A percentile compares a stretch with the other conserved stretches of the same genome.
Conservation (phyloP, 1,140 invertebrate genomes). For the Pseudobourletiella spinata region DNA sequence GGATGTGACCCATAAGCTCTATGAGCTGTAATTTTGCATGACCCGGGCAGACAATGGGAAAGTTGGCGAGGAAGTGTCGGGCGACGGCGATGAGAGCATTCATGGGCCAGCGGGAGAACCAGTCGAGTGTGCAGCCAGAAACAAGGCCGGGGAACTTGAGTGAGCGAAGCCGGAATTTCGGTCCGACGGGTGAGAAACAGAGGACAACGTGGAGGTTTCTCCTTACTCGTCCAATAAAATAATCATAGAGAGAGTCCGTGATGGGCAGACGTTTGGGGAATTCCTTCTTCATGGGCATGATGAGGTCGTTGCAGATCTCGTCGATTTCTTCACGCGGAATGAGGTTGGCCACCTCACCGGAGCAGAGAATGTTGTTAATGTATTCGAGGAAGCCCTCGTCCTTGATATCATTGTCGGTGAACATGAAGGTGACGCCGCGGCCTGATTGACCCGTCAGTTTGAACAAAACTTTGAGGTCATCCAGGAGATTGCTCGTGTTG, state of each 20-base stretch:
- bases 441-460: conserved; percentile 56
- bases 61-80: conserved; percentile 61
- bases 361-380: conserved; percentile 78
- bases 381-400: conserved; percentile 82
- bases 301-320: conserved; percentile 66
- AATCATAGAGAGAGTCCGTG: conserved; percentile 75
- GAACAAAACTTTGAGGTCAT: conserved; percentile 75
- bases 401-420: conserved; percentile 87
- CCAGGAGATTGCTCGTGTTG: conserved; percentile 69
- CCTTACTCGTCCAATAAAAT: conserved; percentile 65
- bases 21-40: conserved; percentile 66
- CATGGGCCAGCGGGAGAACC: conserved; percentile 79
- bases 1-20: conserved; percentile 68
- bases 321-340: conserved; percentile 77
- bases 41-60: conserved; percentile 56
- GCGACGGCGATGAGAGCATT: conserved; percentile 73
- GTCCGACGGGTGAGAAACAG: conserved; percentile 80
- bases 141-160: conserved; percentile 75
- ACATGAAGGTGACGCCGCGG: conserved; percentile 73
- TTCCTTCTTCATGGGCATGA: conserved; percentile 72
- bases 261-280: conserved; percentile 63
- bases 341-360: conserved; percentile 76
- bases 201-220: conserved; percentile 73
- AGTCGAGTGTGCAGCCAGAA: conserved; percentile 80
- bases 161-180: conserved; percentile 63